Evolutionary conservation across 1,140 invertebrate species (phyloP).

Genomic region (Tribolium madens): DNA sequence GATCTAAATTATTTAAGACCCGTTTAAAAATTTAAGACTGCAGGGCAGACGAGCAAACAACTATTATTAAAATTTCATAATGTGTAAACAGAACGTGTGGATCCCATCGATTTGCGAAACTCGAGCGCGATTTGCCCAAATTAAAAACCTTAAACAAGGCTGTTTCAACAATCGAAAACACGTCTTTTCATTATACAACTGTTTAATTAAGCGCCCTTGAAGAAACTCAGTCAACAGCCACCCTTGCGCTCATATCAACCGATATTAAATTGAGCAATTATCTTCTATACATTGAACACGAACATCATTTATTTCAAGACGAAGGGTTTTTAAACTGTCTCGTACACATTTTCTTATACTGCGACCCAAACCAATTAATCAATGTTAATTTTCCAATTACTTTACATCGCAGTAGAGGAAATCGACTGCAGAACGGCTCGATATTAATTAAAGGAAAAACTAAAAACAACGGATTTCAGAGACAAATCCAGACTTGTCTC

Average conservation of each 20-base stretch:
- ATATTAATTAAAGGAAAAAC: constrained; percentile 1
- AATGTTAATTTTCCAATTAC: constrained; percentile 41
- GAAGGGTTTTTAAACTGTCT: constrained; percentile 13
- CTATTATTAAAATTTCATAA: constrained; percentile 38
- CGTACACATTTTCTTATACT: constrained; percentile 16
- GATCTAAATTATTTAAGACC: constrained; percentile 1
- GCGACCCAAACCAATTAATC: constrained; percentile 24
- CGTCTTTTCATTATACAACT: constrained; percentile 36
- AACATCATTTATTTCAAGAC: constrained; percentile 30
- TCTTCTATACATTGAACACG: constrained; percentile 41
- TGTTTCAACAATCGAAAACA: constrained; percentile 28
- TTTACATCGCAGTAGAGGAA: constrained; percentile 6
- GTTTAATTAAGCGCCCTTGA: constrained; percentile 45
- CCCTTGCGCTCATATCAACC: constrained; percentile 39
- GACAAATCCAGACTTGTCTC: not conserved
- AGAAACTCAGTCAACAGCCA: constrained; percentile 37
- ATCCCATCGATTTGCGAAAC: constrained; percentile 34
- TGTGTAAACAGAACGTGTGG: constrained; percentile 39
- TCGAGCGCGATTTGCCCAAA: not conserved
- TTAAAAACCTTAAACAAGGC: not conserved
- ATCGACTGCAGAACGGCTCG: constrained; percentile 1
- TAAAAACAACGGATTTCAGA: not conserved
- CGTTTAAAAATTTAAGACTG: constrained; percentile 26
- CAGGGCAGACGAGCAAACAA: constrained; percentile 34
- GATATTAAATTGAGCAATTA: constrained; percentile 46